Percentiles rank a stretch among this genome's conserved stretches.
phyloP scores from a whole-genome alignment of 2,113 vertebrate species.

The Lepus americanus region DNA sequence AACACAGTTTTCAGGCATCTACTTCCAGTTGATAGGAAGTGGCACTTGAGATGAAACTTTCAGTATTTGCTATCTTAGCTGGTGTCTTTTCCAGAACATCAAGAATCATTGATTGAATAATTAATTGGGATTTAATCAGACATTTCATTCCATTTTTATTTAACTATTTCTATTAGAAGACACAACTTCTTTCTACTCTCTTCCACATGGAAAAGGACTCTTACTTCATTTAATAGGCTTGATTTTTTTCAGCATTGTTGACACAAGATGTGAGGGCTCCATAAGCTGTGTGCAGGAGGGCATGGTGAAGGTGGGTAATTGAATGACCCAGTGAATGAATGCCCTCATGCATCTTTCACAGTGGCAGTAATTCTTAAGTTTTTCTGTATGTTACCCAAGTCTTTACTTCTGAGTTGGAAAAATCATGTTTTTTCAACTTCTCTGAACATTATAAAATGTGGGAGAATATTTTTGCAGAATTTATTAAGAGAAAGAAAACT shows the following conservation, averaged over 20 bases:
- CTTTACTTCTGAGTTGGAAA: neutral
- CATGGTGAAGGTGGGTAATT: neutral
- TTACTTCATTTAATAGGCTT: neutral
- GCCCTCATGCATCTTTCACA: neutral
- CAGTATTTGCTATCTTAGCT: neutral
- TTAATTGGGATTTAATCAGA: conserved; percentile 32
- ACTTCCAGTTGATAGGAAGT: conserved; percentile 2
- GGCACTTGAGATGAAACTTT: conserved; percentile 18
- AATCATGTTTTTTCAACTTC: conserved; percentile 49
- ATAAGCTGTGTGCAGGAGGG: neutral
- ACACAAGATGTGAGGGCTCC: neutral
- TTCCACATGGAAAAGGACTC: neutral
- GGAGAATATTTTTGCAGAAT: neutral
- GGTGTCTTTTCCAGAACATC: conserved; percentile 11
- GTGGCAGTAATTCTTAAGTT: neutral
- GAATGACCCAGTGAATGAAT: neutral
- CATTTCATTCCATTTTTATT: neutral
- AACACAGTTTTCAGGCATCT: neutral
- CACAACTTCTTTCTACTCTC: neutral
- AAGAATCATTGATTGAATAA: conserved; percentile 38
- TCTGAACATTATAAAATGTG: conserved; percentile 4
- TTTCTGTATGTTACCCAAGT: conserved; percentile 11
- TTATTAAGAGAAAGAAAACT: conserved; percentile 29
- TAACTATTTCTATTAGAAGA: conserved; percentile 17
- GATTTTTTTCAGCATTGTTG: neutral